A percentile compares a stretch with the other conserved stretches of the same genome.
Conservation (phyloP, 2,113 vertebrate genomes). For the Nematolebias whitei region DNA sequence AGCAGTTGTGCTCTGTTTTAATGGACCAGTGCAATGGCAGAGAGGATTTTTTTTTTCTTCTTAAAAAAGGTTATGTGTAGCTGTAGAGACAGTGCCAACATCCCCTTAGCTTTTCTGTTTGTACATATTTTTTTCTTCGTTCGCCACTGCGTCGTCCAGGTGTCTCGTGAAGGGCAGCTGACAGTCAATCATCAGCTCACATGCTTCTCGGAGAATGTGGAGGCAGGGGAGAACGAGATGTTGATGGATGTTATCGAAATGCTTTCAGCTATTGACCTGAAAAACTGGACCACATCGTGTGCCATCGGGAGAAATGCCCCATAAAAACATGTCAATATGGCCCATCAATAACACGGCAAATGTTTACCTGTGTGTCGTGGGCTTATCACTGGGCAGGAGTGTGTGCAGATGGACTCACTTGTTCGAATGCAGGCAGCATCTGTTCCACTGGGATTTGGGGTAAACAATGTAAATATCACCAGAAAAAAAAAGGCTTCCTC, state of each 20-base stretch:
- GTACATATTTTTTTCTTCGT: slow-evolving; percentile 11
- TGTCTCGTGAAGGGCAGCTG: slow-evolving; percentile 52
- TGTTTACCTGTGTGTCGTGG: slow-evolving; percentile 38
- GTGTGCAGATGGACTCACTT: slow-evolving; percentile 29
- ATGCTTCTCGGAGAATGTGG: slow-evolving; percentile 30
- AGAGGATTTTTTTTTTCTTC: slow-evolving; percentile 36
- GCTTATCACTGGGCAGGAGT: slow-evolving; percentile 9
- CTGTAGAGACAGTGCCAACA: slow-evolving; percentile 27
- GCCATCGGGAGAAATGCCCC: slow-evolving; percentile 51
- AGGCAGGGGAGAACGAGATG: slow-evolving; percentile 46
- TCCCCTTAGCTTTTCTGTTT: not conserved
- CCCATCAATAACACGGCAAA: slow-evolving; percentile 39
- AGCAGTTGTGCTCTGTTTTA: slow-evolving; percentile 38
- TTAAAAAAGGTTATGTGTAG: slow-evolving; percentile 22
- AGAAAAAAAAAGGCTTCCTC: not conserved
- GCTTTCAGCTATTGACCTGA: slow-evolving; percentile 64
- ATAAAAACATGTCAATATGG: slow-evolving; percentile 50
- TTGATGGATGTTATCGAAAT: slow-evolving; percentile 64
- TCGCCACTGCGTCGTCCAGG: slow-evolving; percentile 36
- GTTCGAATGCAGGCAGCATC: slow-evolving; percentile 12
- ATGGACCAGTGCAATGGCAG: slow-evolving; percentile 32
- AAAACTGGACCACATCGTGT: slow-evolving; percentile 37
- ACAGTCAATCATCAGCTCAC: slow-evolving; percentile 67
- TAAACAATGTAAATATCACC: slow-evolving; percentile 1
- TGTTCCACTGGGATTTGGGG: slow-evolving; percentile 20